phyloP scores from a whole-genome alignment of 2,113 vertebrate genomes.

The Athene cunicularia region DNA sequence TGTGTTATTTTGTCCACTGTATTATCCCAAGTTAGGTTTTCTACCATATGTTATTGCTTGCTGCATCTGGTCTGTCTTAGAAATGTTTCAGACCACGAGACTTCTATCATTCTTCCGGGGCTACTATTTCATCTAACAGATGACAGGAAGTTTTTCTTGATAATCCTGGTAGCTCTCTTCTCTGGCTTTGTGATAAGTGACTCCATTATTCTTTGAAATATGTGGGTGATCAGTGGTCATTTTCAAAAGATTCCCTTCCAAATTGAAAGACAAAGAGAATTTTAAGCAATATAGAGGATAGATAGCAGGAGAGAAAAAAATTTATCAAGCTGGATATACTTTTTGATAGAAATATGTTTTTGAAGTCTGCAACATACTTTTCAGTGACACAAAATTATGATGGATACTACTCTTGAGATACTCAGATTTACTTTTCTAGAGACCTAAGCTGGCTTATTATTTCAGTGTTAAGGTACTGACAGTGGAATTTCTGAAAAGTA shows the following conservation, averaged over 20 bases:
- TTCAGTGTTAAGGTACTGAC: slow-evolving; percentile 13
- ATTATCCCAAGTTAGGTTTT: not conserved
- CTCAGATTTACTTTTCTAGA: slow-evolving; percentile 11
- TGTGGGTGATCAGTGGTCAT: not conserved
- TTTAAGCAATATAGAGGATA: not conserved
- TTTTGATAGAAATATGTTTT: slow-evolving; percentile 17
- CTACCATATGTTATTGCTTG: not conserved
- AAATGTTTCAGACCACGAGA: not conserved
- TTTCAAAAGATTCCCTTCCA: not conserved
- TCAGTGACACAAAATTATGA: slow-evolving; percentile 4
- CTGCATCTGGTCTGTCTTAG: not conserved
- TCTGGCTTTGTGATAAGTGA: not conserved
- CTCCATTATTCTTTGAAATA: slow-evolving; percentile 20
- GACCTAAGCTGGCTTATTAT: not conserved
- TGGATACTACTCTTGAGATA: not conserved
- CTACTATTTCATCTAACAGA: not conserved
- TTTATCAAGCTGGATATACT: not conserved
- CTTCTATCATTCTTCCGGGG: not conserved
- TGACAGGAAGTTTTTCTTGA: not conserved
- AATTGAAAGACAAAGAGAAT: slow-evolving; percentile 1
- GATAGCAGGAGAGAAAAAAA: not conserved
- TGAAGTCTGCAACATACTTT: not conserved
- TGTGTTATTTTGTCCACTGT: not conserved
- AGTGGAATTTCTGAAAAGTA: not conserved
- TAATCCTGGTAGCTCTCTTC: not conserved